Base-by-base conservation (phyloP, 2,113 vertebrate species). In the Dicentrarchus labrax region DNA sequence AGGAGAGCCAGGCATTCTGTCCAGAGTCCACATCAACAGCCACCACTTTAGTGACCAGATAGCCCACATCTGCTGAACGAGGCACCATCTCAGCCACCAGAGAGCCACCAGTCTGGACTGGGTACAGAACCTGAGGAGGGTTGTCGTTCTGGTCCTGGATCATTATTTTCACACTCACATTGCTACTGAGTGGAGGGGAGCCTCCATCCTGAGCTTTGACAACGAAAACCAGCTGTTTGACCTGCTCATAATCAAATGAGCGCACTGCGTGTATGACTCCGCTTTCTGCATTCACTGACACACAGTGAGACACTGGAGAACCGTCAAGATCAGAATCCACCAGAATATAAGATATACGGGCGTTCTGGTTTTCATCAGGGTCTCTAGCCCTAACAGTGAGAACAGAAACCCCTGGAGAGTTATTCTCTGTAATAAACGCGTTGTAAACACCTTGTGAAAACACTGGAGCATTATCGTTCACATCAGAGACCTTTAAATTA, bases 401-500 rank as follows among this genome's bases (percentile, higher is more conserved):
- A 59, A 74, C 0, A 9, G 70, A 74, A 50, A 57, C 4, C 1
- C 78, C 78, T 9, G 60, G 69, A 4, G 77, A 73, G 21, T 92
- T 94, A 71, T 94, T 94, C 36, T 94, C 94, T 41, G 43, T 4
- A 3, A 94, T 64, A 24, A 64, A 83, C 0, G 89, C 79, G 10
- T 0, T 73, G 51, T 88, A 92, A 22, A 59, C 15, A 50, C 5
- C 8, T 47, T 76, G 10, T 51, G 57, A 36, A 86, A 93, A 92
- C 8, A 70, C 39, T 4, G 94, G 94, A 4, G 76, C 59, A 41
- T 94, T 94, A 53, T 94, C 94, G 17, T 94, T 94, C 0, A 93
- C 83, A 72, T 94, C 94, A 51, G 88, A 88, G 0, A 94, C 13
- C 16, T 85, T 89, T 24, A 93, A 72, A 41, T 85, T 1, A 76